These are phyloP conservation scores for Nomada ruficornis DNA, from an alignment of 2,888 invertebrate genomes.

Conservation along the genomic window DNA sequence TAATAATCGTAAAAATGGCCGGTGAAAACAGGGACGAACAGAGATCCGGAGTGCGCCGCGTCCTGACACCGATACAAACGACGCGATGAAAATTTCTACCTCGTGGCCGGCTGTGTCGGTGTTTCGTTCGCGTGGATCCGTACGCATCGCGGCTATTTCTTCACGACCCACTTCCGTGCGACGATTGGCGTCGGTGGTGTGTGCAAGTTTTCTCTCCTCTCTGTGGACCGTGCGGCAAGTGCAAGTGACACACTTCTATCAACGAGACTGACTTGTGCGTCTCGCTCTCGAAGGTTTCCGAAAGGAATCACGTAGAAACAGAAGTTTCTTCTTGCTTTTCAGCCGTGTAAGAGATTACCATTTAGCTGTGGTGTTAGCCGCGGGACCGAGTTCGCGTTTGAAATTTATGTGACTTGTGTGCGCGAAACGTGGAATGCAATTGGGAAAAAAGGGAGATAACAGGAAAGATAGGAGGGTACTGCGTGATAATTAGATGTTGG, in stretches of 20 bases:
- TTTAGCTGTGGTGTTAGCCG: no score
- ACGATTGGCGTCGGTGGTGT: constrained; percentile 34
- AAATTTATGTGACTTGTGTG: neutral
- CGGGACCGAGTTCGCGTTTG: neutral
- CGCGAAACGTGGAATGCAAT: no score
- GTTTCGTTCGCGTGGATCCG: constrained; percentile 50
- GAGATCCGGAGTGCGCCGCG: constrained; percentile 25
- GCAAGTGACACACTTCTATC: constrained; percentile 66
- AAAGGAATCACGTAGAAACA: constrained; percentile 15
- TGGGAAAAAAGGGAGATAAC: no score
- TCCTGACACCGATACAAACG: constrained; percentile 56
- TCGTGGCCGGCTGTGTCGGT: constrained; percentile 28
- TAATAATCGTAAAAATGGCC: constrained; percentile 35
- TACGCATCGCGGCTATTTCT: constrained; percentile 62
- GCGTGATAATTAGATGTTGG: no score
- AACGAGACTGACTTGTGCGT: constrained; percentile 8
- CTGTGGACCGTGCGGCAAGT: constrained; percentile 53
- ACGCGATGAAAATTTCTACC: constrained; percentile 61
- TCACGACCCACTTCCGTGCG: constrained; percentile 62
- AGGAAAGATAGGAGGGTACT: no score
- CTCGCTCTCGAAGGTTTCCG: constrained; percentile 36
- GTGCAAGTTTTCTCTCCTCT: constrained; percentile 50
- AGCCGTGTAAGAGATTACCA: neutral
- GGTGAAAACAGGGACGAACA: constrained; percentile 54
- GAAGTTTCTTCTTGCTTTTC: neutral